These are phyloP conservation scores for Thunnus albacares DNA, from an alignment of 2,797 vertebrate species.

Conservation along the genomic window DNA sequence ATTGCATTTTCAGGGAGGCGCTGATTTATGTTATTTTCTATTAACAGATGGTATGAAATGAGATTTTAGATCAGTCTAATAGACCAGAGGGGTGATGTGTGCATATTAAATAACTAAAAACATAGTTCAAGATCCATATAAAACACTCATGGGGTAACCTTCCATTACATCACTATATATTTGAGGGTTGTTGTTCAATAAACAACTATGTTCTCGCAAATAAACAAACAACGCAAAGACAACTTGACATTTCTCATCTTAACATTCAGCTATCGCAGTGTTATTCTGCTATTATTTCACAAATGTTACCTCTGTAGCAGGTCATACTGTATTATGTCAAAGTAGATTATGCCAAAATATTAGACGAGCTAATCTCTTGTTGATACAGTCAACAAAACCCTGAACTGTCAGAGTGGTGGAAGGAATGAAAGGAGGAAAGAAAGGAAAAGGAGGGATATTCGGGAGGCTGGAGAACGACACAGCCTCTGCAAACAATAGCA, in stretches of 20 bases:
- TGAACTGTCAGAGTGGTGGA: slow-evolving; percentile 51
- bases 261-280: background rate
- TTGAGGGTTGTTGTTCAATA: background rate
- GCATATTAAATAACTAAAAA: background rate
- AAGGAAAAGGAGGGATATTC: slow-evolving; percentile 13
- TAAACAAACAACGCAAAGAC: background rate
- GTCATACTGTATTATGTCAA: slow-evolving; percentile 43
- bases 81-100: background rate
- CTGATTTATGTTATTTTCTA: background rate
- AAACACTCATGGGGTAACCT: too few species aligned
- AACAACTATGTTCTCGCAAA: background rate
- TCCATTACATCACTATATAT: background rate
- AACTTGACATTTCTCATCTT: slow-evolving; percentile 21
- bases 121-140: background rate
- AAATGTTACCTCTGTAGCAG: slow-evolving; percentile 28
- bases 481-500: slow-evolving; percentile 44
- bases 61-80: background rate
- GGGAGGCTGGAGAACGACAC: slow-evolving; percentile 13
- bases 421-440: slow-evolving; percentile 9
- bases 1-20: background rate
- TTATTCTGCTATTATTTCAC: slow-evolving; percentile 9
- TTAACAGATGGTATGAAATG: background rate
- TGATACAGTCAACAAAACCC: slow-evolving; percentile 71
- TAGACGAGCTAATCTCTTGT: slow-evolving; percentile 71
- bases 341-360: slow-evolving; percentile 69